Conservation (phyloP, 2,888 invertebrate species). For the Selenia dentaria region DNA sequence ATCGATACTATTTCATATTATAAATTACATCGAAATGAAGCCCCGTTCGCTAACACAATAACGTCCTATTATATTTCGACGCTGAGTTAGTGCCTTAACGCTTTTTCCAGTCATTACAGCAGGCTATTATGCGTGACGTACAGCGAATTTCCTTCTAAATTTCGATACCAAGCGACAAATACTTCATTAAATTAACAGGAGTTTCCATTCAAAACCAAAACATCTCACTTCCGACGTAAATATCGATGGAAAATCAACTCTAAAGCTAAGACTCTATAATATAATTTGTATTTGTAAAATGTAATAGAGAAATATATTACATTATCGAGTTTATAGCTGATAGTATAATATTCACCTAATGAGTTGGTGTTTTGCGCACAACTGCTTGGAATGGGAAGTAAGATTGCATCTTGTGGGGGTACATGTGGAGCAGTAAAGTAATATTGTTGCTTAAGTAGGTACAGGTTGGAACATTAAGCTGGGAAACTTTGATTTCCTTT, state of each 20-base stretch:
- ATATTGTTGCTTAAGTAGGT: too few species aligned
- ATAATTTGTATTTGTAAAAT: not conserved
- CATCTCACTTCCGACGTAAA: not conserved
- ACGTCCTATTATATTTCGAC: constrained; percentile 2
- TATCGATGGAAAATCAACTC: constrained; percentile 1
- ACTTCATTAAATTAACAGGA: constrained; percentile 33
- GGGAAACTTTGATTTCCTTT: too few species aligned
- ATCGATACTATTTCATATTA: too few species aligned
- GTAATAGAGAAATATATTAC: constrained; percentile 24
- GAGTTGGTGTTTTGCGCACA: constrained; percentile 37
- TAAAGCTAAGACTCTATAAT: constrained; percentile 1
- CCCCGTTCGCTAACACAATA: too few species aligned
- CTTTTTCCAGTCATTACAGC: constrained; percentile 27
- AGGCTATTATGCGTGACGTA: constrained; percentile 21
- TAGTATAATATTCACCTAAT: constrained; percentile 41
- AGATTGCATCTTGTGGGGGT: constrained; percentile 28
- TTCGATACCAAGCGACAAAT: constrained; percentile 30
- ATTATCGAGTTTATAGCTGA: constrained; percentile 33
- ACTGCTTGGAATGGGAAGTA: constrained; percentile 26
- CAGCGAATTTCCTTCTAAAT: constrained; percentile 27
- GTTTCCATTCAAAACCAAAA: constrained; percentile 6
- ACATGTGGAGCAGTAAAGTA: not conserved
- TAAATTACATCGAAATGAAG: too few species aligned
- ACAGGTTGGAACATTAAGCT: too few species aligned
- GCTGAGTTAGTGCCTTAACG: constrained; percentile 1